Evolutionary conservation across 37 sponge, comb jelly and placozoan species (phyloP).

Genomic region (Corticium candelabrum): DNA sequence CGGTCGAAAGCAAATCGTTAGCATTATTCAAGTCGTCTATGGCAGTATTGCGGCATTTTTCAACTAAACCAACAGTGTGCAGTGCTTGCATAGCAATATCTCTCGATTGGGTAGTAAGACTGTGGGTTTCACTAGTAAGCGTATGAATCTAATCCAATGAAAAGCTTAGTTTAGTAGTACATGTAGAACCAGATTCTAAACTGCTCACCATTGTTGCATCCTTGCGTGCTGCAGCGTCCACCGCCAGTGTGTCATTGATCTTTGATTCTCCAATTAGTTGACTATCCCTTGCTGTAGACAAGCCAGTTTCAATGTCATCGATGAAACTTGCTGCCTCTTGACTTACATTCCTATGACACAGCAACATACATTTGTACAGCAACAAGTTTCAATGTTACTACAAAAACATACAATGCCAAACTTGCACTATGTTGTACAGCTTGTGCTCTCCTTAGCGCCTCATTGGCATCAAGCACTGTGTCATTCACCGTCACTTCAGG

Average conservation of each 20-base stretch:
- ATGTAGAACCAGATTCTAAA: not conserved
- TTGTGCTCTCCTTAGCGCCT: not conserved
- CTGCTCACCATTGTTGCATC: not conserved
- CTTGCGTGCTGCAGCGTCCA: not conserved
- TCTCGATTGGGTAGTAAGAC: not conserved
- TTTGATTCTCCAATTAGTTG: not conserved
- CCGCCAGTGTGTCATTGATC: not conserved
- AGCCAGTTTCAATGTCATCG: not conserved
- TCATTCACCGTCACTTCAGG: not conserved
- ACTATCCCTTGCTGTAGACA: not conserved
- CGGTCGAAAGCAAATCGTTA: not conserved
- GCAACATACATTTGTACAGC: not conserved
- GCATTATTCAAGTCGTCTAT: not conserved
- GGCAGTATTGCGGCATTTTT: not conserved
- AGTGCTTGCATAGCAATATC: not conserved
- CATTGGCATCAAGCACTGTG: not conserved
- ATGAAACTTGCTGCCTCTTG: not conserved
- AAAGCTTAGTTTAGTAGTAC: not conserved
- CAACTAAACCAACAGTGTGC: not conserved
- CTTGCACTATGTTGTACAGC: not conserved
- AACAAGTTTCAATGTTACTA: no score
- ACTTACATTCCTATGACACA: not conserved
- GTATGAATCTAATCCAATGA: not conserved
- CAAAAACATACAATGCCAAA: not conserved
- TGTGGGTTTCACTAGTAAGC: not conserved